phyloP scores from a whole-genome alignment of 2,113 vertebrate species.

The Pomatorhinus ruficollis region DNA sequence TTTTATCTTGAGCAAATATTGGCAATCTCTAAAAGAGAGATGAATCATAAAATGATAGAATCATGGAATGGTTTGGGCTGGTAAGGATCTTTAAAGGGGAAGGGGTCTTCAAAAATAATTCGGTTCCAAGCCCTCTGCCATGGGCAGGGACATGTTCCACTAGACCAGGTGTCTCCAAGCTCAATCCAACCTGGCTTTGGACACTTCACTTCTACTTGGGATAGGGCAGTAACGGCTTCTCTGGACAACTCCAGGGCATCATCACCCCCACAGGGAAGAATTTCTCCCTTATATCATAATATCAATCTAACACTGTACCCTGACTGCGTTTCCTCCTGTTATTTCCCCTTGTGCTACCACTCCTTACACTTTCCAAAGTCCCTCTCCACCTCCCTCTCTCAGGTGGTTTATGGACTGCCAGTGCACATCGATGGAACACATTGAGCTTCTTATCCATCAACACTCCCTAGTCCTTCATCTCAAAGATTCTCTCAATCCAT shows the following conservation, averaged over 20 bases:
- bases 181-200: accelerated
- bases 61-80: not conserved
- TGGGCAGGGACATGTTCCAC: not conserved
- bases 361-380: not conserved
- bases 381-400: not conserved
- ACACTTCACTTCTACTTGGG: not conserved
- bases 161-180: not conserved
- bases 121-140: not conserved
- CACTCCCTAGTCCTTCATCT: not conserved
- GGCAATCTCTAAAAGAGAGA: not conserved
- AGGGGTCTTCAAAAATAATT: too few relatives aligned
- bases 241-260: accelerated
- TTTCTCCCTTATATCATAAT: not conserved
- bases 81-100: not conserved
- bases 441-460: not conserved
- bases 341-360: not conserved
- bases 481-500: not conserved
- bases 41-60: not conserved
- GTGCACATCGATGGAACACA: accelerated
- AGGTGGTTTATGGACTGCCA: not conserved
- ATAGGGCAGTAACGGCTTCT: not conserved
- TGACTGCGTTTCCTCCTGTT: not conserved
- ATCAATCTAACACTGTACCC: not conserved
- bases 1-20: not conserved
- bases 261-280: not conserved